Percentiles rank a stretch among this genome's conserved stretches.
Conservation (phyloP, 2,113 vertebrate genomes). For the Bombycilla garrulus region DNA sequence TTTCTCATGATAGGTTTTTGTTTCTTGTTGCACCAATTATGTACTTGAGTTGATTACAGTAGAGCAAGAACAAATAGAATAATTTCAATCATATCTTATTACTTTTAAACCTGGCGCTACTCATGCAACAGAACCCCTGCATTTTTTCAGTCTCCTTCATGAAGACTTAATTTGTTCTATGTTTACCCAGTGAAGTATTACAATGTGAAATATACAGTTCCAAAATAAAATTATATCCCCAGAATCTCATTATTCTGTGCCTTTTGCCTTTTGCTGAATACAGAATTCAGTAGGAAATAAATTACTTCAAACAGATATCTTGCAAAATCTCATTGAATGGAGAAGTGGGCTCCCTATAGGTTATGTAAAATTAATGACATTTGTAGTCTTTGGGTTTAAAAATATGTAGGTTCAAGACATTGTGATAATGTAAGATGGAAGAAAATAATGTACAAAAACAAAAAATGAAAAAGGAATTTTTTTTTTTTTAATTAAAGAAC, state of each 20-base stretch:
- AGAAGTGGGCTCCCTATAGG: neutral
- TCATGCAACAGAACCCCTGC: neutral
- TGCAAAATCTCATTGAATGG: neutral
- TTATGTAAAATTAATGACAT: neutral
- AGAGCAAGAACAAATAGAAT: neutral
- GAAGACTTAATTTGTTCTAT: neutral
- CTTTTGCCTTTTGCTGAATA: neutral
- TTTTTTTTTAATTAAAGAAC: neutral
- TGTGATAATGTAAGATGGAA: neutral
- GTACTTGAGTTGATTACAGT: neutral
- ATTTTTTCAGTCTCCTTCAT: neutral
- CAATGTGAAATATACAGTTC: neutral
- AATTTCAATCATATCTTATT: neutral
- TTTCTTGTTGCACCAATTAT: neutral
- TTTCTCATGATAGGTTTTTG: neutral
- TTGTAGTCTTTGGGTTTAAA: neutral
- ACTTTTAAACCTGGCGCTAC: neutral
- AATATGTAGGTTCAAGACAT: neutral
- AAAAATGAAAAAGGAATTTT: neutral
- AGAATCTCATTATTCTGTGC: neutral
- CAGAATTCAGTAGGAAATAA: neutral
- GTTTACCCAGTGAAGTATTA: neutral
- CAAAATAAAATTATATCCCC: neutral
- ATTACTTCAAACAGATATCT: neutral
- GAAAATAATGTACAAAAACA: neutral